Evolutionary conservation across 1,140 invertebrate species (phyloP).

Genomic region (Orius insidiosus): DNA sequence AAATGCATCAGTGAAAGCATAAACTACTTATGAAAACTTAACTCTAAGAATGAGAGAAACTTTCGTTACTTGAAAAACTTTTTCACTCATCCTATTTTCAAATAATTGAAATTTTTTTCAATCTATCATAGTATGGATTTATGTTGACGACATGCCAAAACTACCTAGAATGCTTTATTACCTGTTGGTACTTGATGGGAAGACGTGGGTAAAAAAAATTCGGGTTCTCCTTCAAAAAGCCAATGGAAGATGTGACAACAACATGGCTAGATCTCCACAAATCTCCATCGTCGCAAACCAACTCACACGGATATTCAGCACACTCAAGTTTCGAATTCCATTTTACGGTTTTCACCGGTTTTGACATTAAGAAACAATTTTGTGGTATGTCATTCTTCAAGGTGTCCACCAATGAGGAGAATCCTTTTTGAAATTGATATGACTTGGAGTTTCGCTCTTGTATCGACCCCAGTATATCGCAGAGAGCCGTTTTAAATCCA

Average conservation of each 20-base stretch:
- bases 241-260: conserved; percentile 47
- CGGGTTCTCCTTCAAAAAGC: conserved; percentile 39
- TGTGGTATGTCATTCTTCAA: conserved; percentile 28
- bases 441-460: conserved; percentile 32
- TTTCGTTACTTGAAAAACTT: too few relatives aligned
- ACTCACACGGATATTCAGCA: conserved; percentile 20
- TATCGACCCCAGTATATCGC: conserved; percentile 41
- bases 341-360: conserved; percentile 25
- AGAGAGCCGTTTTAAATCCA: conserved; percentile 32
- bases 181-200: conserved; percentile 27
- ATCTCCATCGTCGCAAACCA: conserved; percentile 24
- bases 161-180: too few relatives aligned
- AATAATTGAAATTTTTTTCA: too few relatives aligned
- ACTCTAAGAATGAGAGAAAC: too few relatives aligned
- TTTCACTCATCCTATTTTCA: too few relatives aligned
- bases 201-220: conserved; percentile 35
- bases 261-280: conserved; percentile 32
- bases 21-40: too few relatives aligned
- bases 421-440: conserved; percentile 40
- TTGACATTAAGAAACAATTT: conserved; percentile 28
- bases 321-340: conserved; percentile 3
- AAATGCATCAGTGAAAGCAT: too few relatives aligned
- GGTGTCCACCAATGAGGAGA: conserved; percentile 30
- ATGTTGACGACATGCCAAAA: too few relatives aligned
- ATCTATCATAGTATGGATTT: too few relatives aligned